phyloP scores from a whole-genome alignment of 2,797 vertebrate genomes.

The Dipus sagitta region DNA sequence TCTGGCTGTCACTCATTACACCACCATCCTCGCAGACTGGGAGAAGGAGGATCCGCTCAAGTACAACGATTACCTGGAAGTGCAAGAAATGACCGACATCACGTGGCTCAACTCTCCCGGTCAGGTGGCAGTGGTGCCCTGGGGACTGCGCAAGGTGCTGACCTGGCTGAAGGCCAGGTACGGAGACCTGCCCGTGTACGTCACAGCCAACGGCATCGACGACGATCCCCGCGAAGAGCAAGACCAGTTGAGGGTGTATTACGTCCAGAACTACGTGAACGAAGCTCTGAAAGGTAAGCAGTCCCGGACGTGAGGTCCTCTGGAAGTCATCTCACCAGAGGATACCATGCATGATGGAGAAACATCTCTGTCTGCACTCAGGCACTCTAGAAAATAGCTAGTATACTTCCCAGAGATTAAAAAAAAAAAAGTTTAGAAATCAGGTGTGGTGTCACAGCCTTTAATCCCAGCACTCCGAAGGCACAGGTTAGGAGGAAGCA shows the following conservation, averaged over 20 bases:
- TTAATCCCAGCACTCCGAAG: too few relatives aligned
- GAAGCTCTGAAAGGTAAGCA: constrained; percentile 97
- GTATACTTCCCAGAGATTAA: not conserved
- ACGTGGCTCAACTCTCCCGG: constrained; percentile 95
- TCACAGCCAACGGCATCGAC: constrained; percentile 95
- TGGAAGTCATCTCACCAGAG: not conserved
- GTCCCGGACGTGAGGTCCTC: accelerated
- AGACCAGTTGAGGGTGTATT: constrained; percentile 94
- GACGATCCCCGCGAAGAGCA: constrained; percentile 91
- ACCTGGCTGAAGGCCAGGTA: constrained; percentile 94
- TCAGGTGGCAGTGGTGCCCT: constrained; percentile 94
- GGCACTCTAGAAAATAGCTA: too few relatives aligned
- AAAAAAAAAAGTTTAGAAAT: not conserved
- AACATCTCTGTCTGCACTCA: not conserved
- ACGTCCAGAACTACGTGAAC: constrained; percentile 96
- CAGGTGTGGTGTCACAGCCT: too few relatives aligned
- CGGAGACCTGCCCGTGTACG: constrained; percentile 91
- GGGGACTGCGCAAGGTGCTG: constrained; percentile 95
- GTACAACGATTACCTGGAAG: constrained; percentile 92
- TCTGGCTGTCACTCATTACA: constrained; percentile 96
- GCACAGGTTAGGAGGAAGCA: too few relatives aligned
- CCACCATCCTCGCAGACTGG: constrained; percentile 94
- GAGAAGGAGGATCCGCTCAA: constrained; percentile 93
- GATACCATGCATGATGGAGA: not conserved
- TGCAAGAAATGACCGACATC: constrained; percentile 94